phyloP scores from a whole-genome alignment of 2,888 invertebrate genomes.

The Eilema caniola region DNA sequence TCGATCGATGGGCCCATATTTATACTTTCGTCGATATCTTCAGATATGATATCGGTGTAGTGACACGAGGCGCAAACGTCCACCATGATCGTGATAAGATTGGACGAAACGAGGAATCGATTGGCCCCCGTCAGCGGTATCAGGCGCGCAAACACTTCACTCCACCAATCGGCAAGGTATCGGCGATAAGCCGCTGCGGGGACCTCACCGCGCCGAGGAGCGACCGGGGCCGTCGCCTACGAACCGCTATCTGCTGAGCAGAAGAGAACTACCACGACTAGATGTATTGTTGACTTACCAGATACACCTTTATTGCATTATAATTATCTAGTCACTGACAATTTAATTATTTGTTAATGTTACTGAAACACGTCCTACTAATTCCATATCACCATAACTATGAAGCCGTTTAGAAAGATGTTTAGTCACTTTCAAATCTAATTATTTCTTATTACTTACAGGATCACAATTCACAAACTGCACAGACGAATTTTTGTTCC shows the following conservation, averaged over 20 bases:
- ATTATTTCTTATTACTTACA: background rate
- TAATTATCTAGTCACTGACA: conserved; percentile 71
- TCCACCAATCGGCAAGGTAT: conserved; percentile 79
- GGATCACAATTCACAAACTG: background rate
- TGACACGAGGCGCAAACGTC: conserved; percentile 81
- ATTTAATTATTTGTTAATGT: conserved; percentile 62
- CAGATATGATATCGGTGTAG: conserved; percentile 82
- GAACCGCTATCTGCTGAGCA: conserved; percentile 71
- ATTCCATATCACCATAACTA: background rate
- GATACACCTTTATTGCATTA: conserved; percentile 83
- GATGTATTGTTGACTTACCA: conserved; percentile 75
- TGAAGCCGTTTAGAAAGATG: background rate
- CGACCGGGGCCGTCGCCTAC: conserved; percentile 63
- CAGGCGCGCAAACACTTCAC: conserved; percentile 82
- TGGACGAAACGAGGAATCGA: conserved; percentile 78
- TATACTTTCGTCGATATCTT: conserved; percentile 86
- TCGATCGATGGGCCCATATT: conserved; percentile 86
- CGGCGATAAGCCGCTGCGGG: conserved; percentile 71
- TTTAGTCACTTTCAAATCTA: background rate
- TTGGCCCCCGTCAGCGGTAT: conserved; percentile 79
- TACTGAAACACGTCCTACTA: conserved; percentile 10
- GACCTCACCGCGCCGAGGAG: conserved; percentile 58
- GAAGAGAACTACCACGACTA: conserved; percentile 68
- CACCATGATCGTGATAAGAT: conserved; percentile 85
- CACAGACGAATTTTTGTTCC: background rate